Evolutionary conservation across 2,797 vertebrate genomes (phyloP).

Genomic region (Triplophysa bombifrons): DNA sequence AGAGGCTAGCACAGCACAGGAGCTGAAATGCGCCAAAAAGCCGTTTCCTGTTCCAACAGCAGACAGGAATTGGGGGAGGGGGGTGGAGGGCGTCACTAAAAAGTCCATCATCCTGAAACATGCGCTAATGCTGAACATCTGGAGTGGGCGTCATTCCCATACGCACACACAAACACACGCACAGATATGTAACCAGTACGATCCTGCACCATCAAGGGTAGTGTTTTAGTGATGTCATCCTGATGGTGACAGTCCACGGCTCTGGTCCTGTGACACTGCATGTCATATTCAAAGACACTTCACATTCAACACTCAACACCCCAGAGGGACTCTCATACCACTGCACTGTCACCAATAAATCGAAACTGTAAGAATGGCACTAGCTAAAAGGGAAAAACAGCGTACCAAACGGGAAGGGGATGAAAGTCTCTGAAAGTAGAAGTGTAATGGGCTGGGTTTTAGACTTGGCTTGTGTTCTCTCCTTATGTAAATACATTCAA

Average conservation of each 20-base stretch:
- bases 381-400: conserved; percentile 5
- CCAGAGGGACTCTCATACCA: neutral
- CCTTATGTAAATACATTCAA: conserved; percentile 19
- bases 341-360: neutral
- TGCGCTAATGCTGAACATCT: conserved; percentile 33
- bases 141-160: conserved; percentile 7
- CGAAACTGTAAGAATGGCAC: neutral
- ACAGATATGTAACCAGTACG: neutral
- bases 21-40: conserved; percentile 40
- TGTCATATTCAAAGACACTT: conserved; percentile 10
- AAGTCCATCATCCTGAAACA: conserved; percentile 27
- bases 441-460: conserved; percentile 14
- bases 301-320: neutral
- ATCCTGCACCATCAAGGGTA: neutral
- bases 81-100: conserved; percentile 20
- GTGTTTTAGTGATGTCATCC: conserved; percentile 31
- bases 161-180: neutral
- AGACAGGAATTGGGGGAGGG: conserved; percentile 16
- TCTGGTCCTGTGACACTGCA: conserved; percentile 3
- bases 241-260: conserved; percentile 6
- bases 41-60: conserved; percentile 36
- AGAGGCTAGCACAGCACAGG: conserved; percentile 39
- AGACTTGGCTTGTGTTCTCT: neutral
- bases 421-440: conserved; percentile 4
- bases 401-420: neutral